Base-by-base conservation (phyloP, 2,888 invertebrate species). In the Xiphydria camelus region DNA sequence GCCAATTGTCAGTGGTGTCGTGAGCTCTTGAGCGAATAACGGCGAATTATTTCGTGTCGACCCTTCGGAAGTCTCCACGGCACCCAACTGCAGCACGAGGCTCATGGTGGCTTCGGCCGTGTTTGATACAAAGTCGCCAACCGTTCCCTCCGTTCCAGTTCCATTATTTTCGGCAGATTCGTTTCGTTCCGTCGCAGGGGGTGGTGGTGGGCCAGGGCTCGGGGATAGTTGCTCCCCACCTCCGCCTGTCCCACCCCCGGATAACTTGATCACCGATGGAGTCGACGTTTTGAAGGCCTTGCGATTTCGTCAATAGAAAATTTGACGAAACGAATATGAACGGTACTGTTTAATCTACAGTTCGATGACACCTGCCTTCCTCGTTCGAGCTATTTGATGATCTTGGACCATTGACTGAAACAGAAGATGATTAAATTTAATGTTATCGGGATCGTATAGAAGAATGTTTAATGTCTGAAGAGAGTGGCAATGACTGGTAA, bases 201-300 rank as follows among this genome's bases (percentile, higher is more conserved):
- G 57, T 55, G 57, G 55, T 55, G 49, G 46, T 55, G 57, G 20
- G 47, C 64, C 57, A 61, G 61, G 61, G 49, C 62, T 64, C 56
- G 67, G 69, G 67, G 69, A 64, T 55, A 62, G 48, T 54, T 62
- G 59, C 42, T 68, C 66, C 63, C 66, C 66, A 55, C 66, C 57
- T 49, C 70, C 71, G 48, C 70, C 71, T 59, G 66, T 67, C 54
- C 70, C 75, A 64, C 69, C 73, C 66, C 74, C 76, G 65, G 70
- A 66, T 70, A 71, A 70, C 71, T 75, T 73, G 57, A 72, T 77
- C 61, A 75, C 76, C 65, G 75, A 75, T 51, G 74, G 71, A 62
- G 70, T 73, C 73, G 76, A 73, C 76, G 76, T 76, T 66, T 73
- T 74, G 77, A 66, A 68, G 68, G 74, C 66, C 62, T 66, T 66